These are phyloP conservation scores for Macheiramphus alcinus DNA, from an alignment of 2,113 vertebrate genomes.

Conservation along the genomic window DNA sequence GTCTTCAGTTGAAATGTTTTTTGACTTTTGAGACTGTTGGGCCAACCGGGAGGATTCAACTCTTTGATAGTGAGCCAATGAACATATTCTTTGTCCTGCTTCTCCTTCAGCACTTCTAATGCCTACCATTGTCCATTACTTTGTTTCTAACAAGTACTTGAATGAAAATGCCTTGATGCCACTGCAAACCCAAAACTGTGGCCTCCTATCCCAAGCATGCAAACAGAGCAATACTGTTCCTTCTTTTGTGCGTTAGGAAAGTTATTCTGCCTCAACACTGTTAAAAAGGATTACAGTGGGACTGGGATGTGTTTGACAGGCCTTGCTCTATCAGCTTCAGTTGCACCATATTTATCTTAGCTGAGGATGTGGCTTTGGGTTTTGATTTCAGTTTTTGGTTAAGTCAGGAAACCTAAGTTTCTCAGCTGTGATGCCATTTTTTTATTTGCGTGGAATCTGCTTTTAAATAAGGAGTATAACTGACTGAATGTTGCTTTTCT, in stretches of 20 bases:
- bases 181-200: not conserved
- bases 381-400: conserved; percentile 9
- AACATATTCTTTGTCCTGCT: not conserved
- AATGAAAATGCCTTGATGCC: not conserved
- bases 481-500: not conserved
- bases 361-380: conserved; percentile 23
- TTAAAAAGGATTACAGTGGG: not conserved
- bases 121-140: not conserved
- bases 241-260: not conserved
- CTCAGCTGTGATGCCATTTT: not conserved
- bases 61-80: not conserved
- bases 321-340: not conserved
- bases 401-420: not conserved
- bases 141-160: not conserved
- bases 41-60: not conserved
- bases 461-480: not conserved
- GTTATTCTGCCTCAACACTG: not conserved
- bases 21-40: not conserved
- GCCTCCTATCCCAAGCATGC: not conserved
- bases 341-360: not conserved
- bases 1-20: not conserved
- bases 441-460: not conserved
- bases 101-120: not conserved
- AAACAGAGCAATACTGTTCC: not conserved
- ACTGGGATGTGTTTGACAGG: not conserved